These are phyloP conservation scores for Rhinogobio ventralis DNA, from an alignment of 2,797 vertebrate species.

Conservation along the genomic window DNA sequence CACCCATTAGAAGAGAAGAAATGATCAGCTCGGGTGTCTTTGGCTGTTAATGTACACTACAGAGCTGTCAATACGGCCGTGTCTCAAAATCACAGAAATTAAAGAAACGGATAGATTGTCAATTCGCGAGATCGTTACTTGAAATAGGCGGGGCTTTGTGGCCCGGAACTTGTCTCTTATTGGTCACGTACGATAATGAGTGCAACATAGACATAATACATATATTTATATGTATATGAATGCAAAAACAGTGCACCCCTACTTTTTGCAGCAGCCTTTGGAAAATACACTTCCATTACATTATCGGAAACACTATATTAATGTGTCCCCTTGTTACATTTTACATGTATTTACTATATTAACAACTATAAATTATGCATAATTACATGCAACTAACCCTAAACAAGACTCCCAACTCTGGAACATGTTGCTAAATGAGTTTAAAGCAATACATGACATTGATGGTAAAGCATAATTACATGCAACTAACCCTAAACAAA, in stretches of 20 bases:
- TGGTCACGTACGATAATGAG: not conserved
- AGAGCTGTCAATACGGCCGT: not conserved
- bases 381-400: too few relatives aligned
- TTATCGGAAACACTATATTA: too few relatives aligned
- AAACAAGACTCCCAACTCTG: too few relatives aligned
- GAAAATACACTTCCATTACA: not conserved
- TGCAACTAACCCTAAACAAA: too few relatives aligned
- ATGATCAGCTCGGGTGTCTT: constrained; percentile 13
- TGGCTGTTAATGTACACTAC: not conserved
- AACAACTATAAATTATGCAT: too few relatives aligned
- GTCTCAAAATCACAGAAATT: constrained; percentile 1
- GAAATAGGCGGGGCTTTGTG: not conserved
- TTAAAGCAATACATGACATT: too few relatives aligned
- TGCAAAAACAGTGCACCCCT: not conserved
- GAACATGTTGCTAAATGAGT: too few relatives aligned
- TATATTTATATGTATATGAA: not conserved
- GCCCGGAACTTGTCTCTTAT: not conserved
- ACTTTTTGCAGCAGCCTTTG: not conserved
- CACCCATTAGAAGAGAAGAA: constrained; percentile 14
- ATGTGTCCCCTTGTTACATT: too few relatives aligned
- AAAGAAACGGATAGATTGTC: not conserved
- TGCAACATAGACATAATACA: not conserved
- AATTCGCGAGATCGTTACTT: not conserved
- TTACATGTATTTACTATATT: too few relatives aligned
- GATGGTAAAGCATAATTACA: too few relatives aligned